Evolutionary conservation across 1,140 invertebrate species (phyloP), one percentile per base, ranked within the genome.

Genomic region (Caenorhabditis remanei): DNA sequence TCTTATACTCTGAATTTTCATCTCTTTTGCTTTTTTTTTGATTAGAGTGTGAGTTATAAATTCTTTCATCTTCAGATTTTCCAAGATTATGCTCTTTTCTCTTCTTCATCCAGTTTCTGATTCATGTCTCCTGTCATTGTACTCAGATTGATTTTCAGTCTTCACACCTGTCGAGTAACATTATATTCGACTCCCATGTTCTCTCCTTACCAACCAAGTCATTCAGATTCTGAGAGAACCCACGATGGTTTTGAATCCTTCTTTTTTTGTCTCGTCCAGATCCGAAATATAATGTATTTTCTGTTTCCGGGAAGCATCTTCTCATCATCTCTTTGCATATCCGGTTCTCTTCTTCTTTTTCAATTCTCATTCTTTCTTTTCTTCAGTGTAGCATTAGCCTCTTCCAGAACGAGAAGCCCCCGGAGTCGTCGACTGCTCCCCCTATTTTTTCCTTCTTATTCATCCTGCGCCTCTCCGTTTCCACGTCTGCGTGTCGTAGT

Each of bases 371-470:
- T 24, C 19, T 46, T 46, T 71, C 40, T 79, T 50, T 53, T 53
- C 46, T 79, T 41, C 71, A 79, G 40, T 79, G 71, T 50, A 50
- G 46, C 71, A 79, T 79, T 50, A 79, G 71, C 71, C 46, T 79
- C 71, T 79, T 79, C 71, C 71, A 79, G 71, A 79, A 79, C 71
- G 71, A 79, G 71, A 79, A n/a, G 8, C n/a, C 46, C 71, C 43
- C 71, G 40, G 46, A 79, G 43, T 79, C n/a, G 65, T 43, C 65
- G 41, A n/a, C 65, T 6, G 65, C 65, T 71, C 65, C 40, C 8
- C 4, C 13, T 19, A 4, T 41, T 6, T 43, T 9, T 43, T 32
- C 32, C 65, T 71, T 79, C 71, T 50, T 16, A n/a, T 50, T 53
- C 71, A 3, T 16, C 40, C 71, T 79, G 71, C 71, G 71, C 71